Conservation (phyloP, 2,888 invertebrate species). For the Aphidoletes aphidimyza region DNA sequence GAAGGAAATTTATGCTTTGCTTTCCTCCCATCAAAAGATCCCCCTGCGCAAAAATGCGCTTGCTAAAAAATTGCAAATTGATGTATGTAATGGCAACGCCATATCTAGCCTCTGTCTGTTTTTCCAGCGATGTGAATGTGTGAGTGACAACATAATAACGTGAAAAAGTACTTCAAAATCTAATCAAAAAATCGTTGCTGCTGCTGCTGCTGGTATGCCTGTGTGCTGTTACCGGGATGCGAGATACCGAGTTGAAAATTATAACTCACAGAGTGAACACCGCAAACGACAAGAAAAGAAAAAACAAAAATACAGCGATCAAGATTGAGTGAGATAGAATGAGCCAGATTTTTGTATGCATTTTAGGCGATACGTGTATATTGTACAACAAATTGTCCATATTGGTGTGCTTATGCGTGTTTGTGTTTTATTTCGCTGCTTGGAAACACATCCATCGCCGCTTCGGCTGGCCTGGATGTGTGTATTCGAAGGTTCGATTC, state of each 20-base stretch:
- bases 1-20: neutral
- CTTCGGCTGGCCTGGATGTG: neutral
- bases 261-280: too few relatives aligned
- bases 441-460: neutral
- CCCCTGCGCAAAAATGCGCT: neutral
- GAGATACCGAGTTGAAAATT: neutral
- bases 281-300: too few relatives aligned
- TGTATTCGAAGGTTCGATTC: too few relatives aligned
- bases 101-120: neutral
- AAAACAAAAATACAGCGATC: too few relatives aligned
- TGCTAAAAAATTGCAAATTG: neutral
- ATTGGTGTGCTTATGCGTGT: neutral
- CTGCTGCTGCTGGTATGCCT: too few relatives aligned
- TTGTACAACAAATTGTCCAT: constrained; percentile 26
- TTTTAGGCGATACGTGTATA: neutral
- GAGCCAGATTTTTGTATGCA: neutral
- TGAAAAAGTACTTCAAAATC: constrained; percentile 46
- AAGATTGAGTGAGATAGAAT: too few relatives aligned
- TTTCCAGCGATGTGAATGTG: neutral
- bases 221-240: constrained; percentile 15
- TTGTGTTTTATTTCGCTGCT: neutral
- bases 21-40: neutral
- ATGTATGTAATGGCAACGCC: neutral
- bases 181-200: constrained; percentile 48
- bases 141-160: constrained; percentile 9